Percentiles rank a stretch among this genome's conserved stretches.
These are phyloP conservation scores for Tarsius wallacei DNA, from an alignment of 2,797 vertebrate genomes.

Conservation along the genomic window DNA sequence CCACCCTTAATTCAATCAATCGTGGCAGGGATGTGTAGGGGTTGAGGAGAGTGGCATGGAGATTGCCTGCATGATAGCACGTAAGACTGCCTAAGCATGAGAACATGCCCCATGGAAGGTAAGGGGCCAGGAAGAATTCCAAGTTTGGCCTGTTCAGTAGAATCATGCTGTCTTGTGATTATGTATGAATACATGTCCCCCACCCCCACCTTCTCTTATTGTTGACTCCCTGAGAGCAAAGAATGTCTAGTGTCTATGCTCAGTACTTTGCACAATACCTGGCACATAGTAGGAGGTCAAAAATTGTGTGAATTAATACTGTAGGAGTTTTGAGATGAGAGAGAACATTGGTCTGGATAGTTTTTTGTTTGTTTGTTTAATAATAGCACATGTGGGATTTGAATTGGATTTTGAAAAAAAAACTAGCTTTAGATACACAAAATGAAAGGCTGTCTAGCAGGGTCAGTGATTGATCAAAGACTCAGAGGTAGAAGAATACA, in stretches of 20 bases:
- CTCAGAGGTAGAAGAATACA: neutral
- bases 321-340: neutral
- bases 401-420: neutral
- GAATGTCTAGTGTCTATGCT: too few species aligned
- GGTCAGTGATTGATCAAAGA: neutral
- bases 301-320: neutral
- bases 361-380: neutral
- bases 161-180: neutral
- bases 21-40: neutral
- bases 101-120: neutral
- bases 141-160: neutral
- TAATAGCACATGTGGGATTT: neutral
- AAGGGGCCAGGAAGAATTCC: neutral
- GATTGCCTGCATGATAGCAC: neutral
- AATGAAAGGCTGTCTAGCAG: neutral
- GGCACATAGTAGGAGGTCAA: too few species aligned
- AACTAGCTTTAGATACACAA: neutral
- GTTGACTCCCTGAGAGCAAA: neutral
- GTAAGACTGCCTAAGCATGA: neutral
- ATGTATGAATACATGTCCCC: neutral
- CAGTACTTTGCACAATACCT: neutral
- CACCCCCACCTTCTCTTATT: neutral
- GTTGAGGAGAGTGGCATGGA: neutral
- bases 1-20: neutral
- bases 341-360: neutral